Conservation (phyloP, 2,113 vertebrate species). For the Myiagra hebetior region DNA sequence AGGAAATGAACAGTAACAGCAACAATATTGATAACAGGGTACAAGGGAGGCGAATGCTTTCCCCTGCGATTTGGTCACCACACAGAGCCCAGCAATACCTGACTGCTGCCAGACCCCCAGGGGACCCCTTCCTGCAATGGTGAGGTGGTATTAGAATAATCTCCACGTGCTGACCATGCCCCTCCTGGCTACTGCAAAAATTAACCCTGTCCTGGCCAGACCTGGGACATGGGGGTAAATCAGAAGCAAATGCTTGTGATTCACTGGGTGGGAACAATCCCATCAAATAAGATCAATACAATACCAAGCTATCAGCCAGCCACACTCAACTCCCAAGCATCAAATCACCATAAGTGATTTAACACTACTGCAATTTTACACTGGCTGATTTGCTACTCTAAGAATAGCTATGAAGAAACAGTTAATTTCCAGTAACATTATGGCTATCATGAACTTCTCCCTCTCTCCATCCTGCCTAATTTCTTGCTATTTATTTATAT, state of each 20-base stretch:
- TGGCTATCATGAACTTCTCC: not conserved
- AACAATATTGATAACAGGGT: not conserved
- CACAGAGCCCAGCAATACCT: not conserved
- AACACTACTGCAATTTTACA: not conserved
- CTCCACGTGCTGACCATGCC: not conserved
- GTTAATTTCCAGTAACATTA: not conserved
- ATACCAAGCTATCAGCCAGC: not conserved
- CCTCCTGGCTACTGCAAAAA: not conserved
- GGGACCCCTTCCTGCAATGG: not conserved
- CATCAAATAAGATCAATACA: not conserved
- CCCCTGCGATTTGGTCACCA: not conserved
- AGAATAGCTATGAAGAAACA: not conserved
- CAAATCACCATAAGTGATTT: not conserved
- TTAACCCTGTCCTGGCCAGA: not conserved
- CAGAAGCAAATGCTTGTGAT: not conserved
- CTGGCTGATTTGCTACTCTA: not conserved
- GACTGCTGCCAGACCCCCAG: not conserved
- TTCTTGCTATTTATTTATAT: not conserved
- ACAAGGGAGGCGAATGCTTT: rapidly evolving
- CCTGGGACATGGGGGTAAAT: not conserved
- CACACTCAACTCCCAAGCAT: not conserved
- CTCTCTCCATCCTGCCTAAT: not conserved
- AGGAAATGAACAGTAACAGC: not conserved
- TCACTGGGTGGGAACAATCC: not conserved
- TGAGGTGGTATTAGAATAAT: not conserved